phyloP scores from a whole-genome alignment of 1,140 invertebrate species.

The Drosophila sucinea region DNA sequence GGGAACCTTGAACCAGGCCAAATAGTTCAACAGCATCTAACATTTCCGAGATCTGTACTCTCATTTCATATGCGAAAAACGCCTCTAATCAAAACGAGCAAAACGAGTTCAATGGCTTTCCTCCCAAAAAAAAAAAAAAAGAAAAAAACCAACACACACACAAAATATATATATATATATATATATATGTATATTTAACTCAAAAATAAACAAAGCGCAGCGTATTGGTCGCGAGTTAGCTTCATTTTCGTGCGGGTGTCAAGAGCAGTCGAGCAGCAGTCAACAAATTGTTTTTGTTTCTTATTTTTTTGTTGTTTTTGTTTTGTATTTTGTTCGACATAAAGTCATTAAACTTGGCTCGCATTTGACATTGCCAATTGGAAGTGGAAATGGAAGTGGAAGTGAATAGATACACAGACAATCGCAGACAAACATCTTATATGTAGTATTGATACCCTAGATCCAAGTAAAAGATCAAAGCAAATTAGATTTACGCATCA shows the following conservation, averaged over 20 bases:
- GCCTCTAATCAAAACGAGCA: conserved; percentile 53
- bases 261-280: conserved; percentile 29
- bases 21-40: conserved; percentile 51
- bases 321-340: conserved; percentile 2
- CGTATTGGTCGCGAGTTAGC: conserved; percentile 6
- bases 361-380: conserved; percentile 63
- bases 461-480: neutral
- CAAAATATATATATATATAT: conserved; percentile 13
- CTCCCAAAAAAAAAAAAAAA: conserved; percentile 18
- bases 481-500: too few relatives aligned
- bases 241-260: conserved; percentile 41
- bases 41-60: conserved; percentile 50
- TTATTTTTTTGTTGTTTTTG: neutral
- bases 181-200: conserved; percentile 17
- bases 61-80: conserved; percentile 57
- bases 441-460: neutral
- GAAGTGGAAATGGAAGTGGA: conserved; percentile 32
- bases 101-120: conserved; percentile 49
- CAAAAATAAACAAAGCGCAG: conserved; percentile 47
- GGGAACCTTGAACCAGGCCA: conserved; percentile 43
- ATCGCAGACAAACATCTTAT: neutral
- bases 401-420: conserved; percentile 19
- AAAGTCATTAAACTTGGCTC: conserved; percentile 60
- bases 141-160: neutral
- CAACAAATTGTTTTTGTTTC: conserved; percentile 12